phyloP scores from a whole-genome alignment of 2,113 vertebrate species.

The Hyperopisus bebe region DNA sequence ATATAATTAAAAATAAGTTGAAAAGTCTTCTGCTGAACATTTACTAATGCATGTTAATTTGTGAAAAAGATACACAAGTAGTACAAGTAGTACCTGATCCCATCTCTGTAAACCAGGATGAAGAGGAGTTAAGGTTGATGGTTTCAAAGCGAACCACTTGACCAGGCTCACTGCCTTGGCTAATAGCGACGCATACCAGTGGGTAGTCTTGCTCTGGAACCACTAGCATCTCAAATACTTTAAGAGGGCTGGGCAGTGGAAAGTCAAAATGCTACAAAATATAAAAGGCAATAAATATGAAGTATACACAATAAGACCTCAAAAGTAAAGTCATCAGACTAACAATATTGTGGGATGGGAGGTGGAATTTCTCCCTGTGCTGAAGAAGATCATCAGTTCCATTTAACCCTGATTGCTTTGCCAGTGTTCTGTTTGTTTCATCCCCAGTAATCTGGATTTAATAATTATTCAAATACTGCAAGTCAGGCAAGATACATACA shows the following conservation, averaged over 20 bases:
- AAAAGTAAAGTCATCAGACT: neutral
- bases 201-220: conserved; percentile 96
- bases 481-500: neutral
- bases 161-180: conserved; percentile 68
- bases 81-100: conserved; percentile 64
- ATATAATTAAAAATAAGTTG: neutral
- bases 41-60: conserved; percentile 43
- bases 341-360: neutral
- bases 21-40: conserved; percentile 21
- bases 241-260: conserved; percentile 86
- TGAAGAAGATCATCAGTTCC: neutral
- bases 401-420: neutral
- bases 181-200: conserved; percentile 92
- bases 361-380: neutral
- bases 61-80: neutral
- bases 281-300: neutral
- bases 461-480: neutral
- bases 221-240: conserved; percentile 97
- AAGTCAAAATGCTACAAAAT: conserved; percentile 90
- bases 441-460: neutral
- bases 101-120: conserved; percentile 96
- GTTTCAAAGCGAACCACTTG: conserved; percentile 96
- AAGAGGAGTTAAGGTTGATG: conserved; percentile 97
- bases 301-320: neutral
- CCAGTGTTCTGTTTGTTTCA: neutral